Base-by-base conservation (phyloP, 2,113 vertebrate species). In the Alethe castanea region DNA sequence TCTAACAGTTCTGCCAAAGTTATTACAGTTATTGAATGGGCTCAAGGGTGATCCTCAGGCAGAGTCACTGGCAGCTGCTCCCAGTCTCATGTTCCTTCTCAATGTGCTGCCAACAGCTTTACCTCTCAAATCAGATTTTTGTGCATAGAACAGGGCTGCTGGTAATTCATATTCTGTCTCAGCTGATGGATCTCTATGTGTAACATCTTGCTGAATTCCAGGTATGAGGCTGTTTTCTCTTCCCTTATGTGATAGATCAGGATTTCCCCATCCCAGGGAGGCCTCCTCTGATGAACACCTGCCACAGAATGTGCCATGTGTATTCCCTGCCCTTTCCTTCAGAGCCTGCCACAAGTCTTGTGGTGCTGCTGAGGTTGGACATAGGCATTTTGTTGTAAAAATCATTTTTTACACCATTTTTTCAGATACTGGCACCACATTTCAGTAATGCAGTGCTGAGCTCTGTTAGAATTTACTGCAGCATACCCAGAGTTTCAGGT, bases 401-500 rank as follows among this genome's bases (percentile, higher is more conserved):
- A 45, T 19, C 0, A 0, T 5, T 45, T 77, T 48, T 52, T 19
- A 29, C 35, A 24, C 35, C 6, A 12, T 42, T 25, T 47, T 77
- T 69, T 45, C 13, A 28, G 38, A 4, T 6, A 38, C 6, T 69
- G 28, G 35, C 44, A 8, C 52, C 6, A 2, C 6, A 6, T 48
- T 81, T 54, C 18, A 74, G 85, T 36, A 48, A 67, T 2, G 1
- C 0, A 0, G 33, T 13, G 1, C 42, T 42, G 50, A 29, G 35
- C 36, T 72, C 19, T 73, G 25, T 52, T 59, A 17, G 35, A 19
- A 38, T n/a, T 52, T 53, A n/a, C 71, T 72, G 76, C 57, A 29
- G 53, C 82, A 88, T 53, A 36, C 29, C 8, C 31, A 23, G 52
- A 47, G 29, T 73, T 90, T 40, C 26, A 16, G 1, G 3, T 79